Conservation (phyloP, 2,888 invertebrate genomes). For the Drosophila cyrtoloma region DNA sequence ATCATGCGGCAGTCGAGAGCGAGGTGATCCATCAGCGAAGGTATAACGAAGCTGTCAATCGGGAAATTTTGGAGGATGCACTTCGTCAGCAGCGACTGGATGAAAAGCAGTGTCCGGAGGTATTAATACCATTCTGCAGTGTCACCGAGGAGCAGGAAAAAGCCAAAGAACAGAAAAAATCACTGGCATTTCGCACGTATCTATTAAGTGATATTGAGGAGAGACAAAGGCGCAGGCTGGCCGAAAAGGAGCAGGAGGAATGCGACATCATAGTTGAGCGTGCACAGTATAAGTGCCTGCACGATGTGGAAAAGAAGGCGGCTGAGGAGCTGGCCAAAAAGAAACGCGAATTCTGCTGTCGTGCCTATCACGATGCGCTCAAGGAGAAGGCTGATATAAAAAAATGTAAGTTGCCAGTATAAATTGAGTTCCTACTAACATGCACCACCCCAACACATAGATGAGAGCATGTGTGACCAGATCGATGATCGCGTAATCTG, state of each 20-base stretch:
- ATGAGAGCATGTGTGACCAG: constrained; percentile 37
- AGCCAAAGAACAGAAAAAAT: constrained; percentile 44
- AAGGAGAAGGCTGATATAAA: constrained; percentile 41
- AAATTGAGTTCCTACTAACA: neutral
- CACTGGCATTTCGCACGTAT: constrained; percentile 25
- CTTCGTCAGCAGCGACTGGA: constrained; percentile 42
- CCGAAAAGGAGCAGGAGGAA: constrained; percentile 27
- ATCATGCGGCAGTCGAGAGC: constrained; percentile 47
- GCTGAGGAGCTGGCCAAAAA: constrained; percentile 25
- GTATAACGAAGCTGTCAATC: constrained; percentile 48
- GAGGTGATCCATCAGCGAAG: constrained; percentile 49
- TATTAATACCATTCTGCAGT: constrained; percentile 41
- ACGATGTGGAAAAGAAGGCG: constrained; percentile 40
- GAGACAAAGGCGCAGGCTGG: constrained; percentile 14
- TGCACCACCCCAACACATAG: constrained; percentile 12
- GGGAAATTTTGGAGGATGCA: constrained; percentile 45
- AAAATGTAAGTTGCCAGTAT: constrained; percentile 38
- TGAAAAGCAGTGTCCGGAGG: constrained; percentile 50
- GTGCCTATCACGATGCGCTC: constrained; percentile 41
- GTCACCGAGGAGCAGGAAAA: constrained; percentile 52
- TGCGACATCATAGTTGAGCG: constrained; percentile 53
- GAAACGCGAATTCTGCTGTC: constrained; percentile 35
- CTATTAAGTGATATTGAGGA: constrained; percentile 56
- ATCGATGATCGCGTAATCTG: constrained; percentile 61
- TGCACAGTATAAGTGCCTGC: constrained; percentile 53